Evolutionary conservation across 2,888 invertebrate species (phyloP), one percentile per base, ranked within the genome.

Genomic region (Sthenelais limicola): DNA sequence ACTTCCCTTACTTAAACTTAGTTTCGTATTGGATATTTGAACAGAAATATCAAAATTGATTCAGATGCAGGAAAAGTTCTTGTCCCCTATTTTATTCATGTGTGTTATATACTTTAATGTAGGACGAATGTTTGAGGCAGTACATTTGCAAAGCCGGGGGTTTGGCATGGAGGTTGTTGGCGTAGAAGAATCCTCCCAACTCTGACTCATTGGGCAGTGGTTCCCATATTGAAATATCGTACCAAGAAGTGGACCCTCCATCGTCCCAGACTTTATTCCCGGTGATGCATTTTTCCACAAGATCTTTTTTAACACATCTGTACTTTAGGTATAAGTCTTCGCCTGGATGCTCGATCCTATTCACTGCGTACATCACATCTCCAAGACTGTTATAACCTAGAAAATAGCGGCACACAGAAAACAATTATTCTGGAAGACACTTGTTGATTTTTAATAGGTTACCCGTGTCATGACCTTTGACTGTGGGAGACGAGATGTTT

Each of bases 191-290:
- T 4, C 62, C 62, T 4, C 38, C 38, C 1, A 62, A 7, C 3
- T 4, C 1, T 2, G 24, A 9, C 1, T 12, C 18, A 21, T 26
- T 21, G 7, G 35, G n/a, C 38, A 62, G 62, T 4, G 62, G 62
- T n/a, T 62, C 62, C 62, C 62, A 62, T 3, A 62, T 43, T 1
- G 62, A 62, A 21, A 62, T 28, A 18, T 62, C 62, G 5, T 35
- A 38, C 62, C 38, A 62, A 7, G 62, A 35, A 43, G 62, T 62
- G 62, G 62, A 62, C 38, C 62, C 62, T 26, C 62, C 62, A 21
- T 62, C 62, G 24, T 62, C 62, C 62, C 62, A 62, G 21, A 62
- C 62, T 18, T 62, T 62, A 9, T 21, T 15, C 15, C 62, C 62
- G 2, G 38, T 21, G 12, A 38, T 5, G 28, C 54, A 54, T 9